phyloP scores from a whole-genome alignment of 2,888 invertebrate genomes.

The Drosophila barbarae region DNA sequence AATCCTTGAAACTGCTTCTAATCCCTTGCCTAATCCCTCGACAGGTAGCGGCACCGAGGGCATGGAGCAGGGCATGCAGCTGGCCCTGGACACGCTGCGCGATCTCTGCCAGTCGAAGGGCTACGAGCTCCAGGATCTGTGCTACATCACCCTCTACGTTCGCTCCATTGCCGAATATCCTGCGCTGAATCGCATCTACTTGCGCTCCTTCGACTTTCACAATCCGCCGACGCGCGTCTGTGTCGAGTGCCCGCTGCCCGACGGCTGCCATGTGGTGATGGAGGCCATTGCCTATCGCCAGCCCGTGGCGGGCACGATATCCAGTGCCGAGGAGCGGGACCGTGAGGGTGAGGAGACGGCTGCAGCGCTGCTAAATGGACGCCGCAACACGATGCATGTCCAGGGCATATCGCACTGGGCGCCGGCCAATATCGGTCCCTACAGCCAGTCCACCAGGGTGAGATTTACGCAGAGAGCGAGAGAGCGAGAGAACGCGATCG shows the following conservation, averaged over 20 bases:
- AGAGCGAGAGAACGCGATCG: neutral
- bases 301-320: slow-evolving; percentile 65
- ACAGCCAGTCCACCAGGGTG: slow-evolving; percentile 94
- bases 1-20: neutral
- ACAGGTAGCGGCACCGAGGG: slow-evolving; percentile 82
- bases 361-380: slow-evolving; percentile 63
- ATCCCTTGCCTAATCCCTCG: neutral
- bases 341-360: slow-evolving; percentile 43
- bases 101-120: slow-evolving; percentile 73
- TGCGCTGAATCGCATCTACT: slow-evolving; percentile 88
- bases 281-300: slow-evolving; percentile 85
- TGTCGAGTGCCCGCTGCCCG: slow-evolving; percentile 88
- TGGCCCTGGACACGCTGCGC: slow-evolving; percentile 88
- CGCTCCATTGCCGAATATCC: slow-evolving; percentile 90
- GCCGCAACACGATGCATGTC: slow-evolving; percentile 92
- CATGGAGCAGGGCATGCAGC: slow-evolving; percentile 84
- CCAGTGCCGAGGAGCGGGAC: slow-evolving; percentile 47
- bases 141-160: slow-evolving; percentile 91
- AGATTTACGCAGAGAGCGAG: slow-evolving; percentile 53
- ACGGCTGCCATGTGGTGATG: slow-evolving; percentile 86
- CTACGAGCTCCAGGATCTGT: slow-evolving; percentile 84
- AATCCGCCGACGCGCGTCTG: slow-evolving; percentile 94
- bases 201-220: slow-evolving; percentile 85
- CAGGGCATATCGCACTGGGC: slow-evolving; percentile 98
- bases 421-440: slow-evolving; percentile 98